Conservation (phyloP, 1,140 invertebrate species). For the Heliothis subflexa region DNA sequence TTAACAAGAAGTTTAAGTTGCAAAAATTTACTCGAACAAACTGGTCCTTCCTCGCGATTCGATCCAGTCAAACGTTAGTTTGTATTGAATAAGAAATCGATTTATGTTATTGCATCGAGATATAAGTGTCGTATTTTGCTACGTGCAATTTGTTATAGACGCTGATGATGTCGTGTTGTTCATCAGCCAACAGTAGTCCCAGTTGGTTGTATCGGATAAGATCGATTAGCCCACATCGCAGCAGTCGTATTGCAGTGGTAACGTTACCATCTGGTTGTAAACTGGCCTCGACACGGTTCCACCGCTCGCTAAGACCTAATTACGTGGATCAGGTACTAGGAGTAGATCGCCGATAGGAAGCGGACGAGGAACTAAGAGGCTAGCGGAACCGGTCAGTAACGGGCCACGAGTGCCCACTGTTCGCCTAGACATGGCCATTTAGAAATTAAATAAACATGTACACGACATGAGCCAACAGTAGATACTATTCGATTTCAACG, state of each 20-base stretch:
- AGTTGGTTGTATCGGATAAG: slow-evolving; percentile 54
- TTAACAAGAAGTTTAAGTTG: slow-evolving; percentile 44
- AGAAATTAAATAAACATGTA: slow-evolving; percentile 33
- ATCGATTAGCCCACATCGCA: slow-evolving; percentile 63
- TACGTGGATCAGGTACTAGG: slow-evolving; percentile 59
- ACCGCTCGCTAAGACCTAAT: slow-evolving; percentile 72
- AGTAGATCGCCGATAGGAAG: slow-evolving; percentile 70
- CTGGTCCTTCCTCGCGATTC: slow-evolving; percentile 34
- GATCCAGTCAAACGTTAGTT: slow-evolving; percentile 32
- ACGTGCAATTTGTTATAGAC: slow-evolving; percentile 19
- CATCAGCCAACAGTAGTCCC: slow-evolving; percentile 37
- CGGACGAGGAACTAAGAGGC: slow-evolving; percentile 62
- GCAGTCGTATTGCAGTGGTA: slow-evolving; percentile 57
- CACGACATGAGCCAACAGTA: slow-evolving; percentile 15
- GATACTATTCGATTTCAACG: not conserved
- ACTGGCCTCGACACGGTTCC: slow-evolving; percentile 73
- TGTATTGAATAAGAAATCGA: slow-evolving; percentile 34
- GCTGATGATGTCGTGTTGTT: slow-evolving; percentile 37
- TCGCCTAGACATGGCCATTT: slow-evolving; percentile 29
- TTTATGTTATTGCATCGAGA: slow-evolving; percentile 34
- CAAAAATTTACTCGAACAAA: slow-evolving; percentile 31
- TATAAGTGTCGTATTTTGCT: slow-evolving; percentile 4
- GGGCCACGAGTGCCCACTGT: slow-evolving; percentile 39
- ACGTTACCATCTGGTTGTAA: slow-evolving; percentile 62
- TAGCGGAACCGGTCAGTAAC: slow-evolving; percentile 58